phyloP scores from a whole-genome alignment of 1,140 invertebrate species.

The Luehdorfia chinensis region DNA sequence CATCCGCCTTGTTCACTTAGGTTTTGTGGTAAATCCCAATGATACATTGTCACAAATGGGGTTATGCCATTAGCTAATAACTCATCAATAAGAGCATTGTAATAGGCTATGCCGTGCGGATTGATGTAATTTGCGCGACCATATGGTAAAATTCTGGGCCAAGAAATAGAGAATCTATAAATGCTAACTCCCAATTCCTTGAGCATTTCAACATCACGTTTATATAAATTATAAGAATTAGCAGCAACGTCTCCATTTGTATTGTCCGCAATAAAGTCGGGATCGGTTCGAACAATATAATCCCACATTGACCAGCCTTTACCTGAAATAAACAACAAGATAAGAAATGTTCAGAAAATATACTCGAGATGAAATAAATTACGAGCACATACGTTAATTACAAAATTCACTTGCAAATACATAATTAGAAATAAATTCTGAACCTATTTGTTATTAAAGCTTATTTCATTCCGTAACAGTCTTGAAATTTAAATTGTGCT shows the following conservation, averaged over 20 bases:
- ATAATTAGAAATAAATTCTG: too few relatives aligned
- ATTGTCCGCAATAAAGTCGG: constrained; percentile 71
- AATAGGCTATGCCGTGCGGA: constrained; percentile 78
- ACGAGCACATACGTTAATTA: too few relatives aligned
- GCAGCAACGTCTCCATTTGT: constrained; percentile 68
- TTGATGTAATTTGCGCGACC: constrained; percentile 78
- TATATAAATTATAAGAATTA: constrained; percentile 57
- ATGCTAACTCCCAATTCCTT: constrained; percentile 67
- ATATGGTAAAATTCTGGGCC: constrained; percentile 80
- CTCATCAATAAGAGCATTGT: constrained; percentile 79
- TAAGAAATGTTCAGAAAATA: too few relatives aligned
- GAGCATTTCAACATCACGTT: constrained; percentile 67
- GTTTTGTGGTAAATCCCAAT: constrained; percentile 81
- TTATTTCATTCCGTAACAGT: too few relatives aligned
- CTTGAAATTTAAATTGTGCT: too few relatives aligned
- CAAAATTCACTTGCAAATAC: too few relatives aligned
- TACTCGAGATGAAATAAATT: too few relatives aligned
- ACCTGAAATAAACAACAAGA: constrained; percentile 37
- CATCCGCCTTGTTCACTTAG: constrained; percentile 81
- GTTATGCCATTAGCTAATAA: constrained; percentile 66
- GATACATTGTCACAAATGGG: constrained; percentile 81
- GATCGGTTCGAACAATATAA: constrained; percentile 60
- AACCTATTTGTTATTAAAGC: too few relatives aligned
- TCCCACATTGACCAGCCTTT: constrained; percentile 80
- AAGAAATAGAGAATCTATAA: constrained; percentile 83